Evolutionary conservation across 2,113 vertebrate genomes (phyloP), one percentile per base, ranked within the genome.

Genomic region (Rhea americana): DNA sequence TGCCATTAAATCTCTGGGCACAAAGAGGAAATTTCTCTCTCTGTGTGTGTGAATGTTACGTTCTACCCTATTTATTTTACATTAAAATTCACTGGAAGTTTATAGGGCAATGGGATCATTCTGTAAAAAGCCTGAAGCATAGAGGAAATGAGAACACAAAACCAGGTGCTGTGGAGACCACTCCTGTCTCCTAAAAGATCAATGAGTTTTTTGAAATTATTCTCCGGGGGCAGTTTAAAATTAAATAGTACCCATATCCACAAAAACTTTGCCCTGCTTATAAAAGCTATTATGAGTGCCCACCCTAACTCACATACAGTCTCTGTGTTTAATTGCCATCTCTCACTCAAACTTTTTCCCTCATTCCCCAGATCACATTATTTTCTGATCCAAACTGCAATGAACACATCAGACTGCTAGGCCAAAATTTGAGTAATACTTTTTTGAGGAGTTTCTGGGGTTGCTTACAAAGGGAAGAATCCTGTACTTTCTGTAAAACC

Each of bases 131-230:
- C 39, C 73, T 61, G 66, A 83, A 91, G 56, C 2, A 1, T 63
- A 83, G 48, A 90, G 91, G 87, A 96, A 96, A 96, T 94, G 91
- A 93, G 87, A 95, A 90, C 0, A 12, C 85, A 93, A 94, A 93
- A 55, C 82, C 90, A 91, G 85, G 76, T 87, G 74, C 81, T 82
- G 66, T 24, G 58, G 62, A 90, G 70, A 82, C 22, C 39, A 14
- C 53, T 87, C 66, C 53, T 84, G 68, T 73, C 86, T 93, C 65
- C 66, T 88, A 30, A 84, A 84, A 93, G 65, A 67, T 90, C 85
- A 91, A 43, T 30, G 39, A 63, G 37, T 0, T 1, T 51, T 67
- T 83, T 56, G 62, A 94, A 95, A 81, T 48, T 35, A 65, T 50
- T 88, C 83, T 93, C 14, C 0, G 24, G 58, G 56, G 56, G 39